Base-by-base conservation (phyloP, 2,113 vertebrate genomes). In the Psilopogon haemacephalus region DNA sequence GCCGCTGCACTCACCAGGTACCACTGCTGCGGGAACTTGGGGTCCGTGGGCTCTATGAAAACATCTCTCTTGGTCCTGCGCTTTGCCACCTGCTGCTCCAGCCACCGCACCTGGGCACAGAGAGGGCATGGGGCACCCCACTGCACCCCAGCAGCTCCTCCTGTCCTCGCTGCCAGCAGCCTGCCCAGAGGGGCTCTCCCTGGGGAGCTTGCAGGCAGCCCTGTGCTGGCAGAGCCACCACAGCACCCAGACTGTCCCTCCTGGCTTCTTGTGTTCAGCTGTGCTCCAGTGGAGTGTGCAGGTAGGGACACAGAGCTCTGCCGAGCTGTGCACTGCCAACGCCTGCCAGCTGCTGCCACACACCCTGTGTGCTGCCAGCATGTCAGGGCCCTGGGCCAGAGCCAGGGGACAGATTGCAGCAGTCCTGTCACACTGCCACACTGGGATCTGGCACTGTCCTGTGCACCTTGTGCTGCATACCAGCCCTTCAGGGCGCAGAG, bases 1-100 rank as follows among this genome's bases (percentile, higher is more conserved):
- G 12, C n/a, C 21, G 12, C 33, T 8, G 16, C 70, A 77, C 98
- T 93, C 94, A 99, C 99, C 98, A 99, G 97, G 96, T 99, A 99
- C 99, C 99, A 99, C 97, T 99, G 99, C 95, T 99, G 98, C 1
- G 95, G 96, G 94, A 98, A 99, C 95, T 99, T 99, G 33, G 99
- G 99, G 97, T 99, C 99, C 0, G 95, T 96, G 60, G 98, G 99
- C 63, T 99, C 98, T 46, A 83, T 95, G 92, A 97, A 98, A 59
- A 98, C 8, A 26, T 99, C 99, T 71, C 99, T 97, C 95, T 99
- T 99, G 96, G 88, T 98, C 95, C 99, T 97, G 58, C 60, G 97
- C 91, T 98, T 99, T 6, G 97, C 98, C 90, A 99, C 98, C 94
- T 99, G 99, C 95, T 99, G 99, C 91, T 99, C 98, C 56, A 98